Base-by-base conservation (phyloP, 2,113 vertebrate species). In the Daubentonia madagascariensis region DNA sequence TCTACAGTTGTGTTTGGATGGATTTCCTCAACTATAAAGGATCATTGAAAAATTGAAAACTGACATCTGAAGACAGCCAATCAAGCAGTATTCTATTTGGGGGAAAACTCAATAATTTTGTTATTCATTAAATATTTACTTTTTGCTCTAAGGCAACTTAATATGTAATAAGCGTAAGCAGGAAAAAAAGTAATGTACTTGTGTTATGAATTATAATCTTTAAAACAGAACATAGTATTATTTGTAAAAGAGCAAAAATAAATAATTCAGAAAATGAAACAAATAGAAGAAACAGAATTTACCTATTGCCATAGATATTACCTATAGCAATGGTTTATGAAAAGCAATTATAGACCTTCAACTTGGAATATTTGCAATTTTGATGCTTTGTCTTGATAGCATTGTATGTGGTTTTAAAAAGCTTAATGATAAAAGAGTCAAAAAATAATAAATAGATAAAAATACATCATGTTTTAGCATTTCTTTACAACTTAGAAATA, bases 101-200 rank as follows among this genome's bases (percentile, higher is more conserved):
- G n/a, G 28, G 3, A 87, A 95, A 95, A 54, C n/a, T 83, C 75
- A 89, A 59, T 76, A 86, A 79, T 93, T 84, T 81, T 92, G 23
- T 76, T 93, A 72, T 52, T 91, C 79, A 96, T 93, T 93, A 92
- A 96, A 96, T 94, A 95, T 97, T 98, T 97, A 97, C 89, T 37
- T 95, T 93, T 95, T 76, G 5, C 37, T 95, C 76, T 95, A 89
- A 92, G 76, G 30, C 65, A 92, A 97, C 95, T 96, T 95, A 96
- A 95, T 50, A 20, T 89, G 78, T 85, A 97, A 93, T 61, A 96
- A 84, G 97, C 57, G 18, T 80, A 92, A 79, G 54, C 50, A 80
- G 43, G 6, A 43, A 28, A 72, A 97, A 97, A 95, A 94, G 80
- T 61, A 92, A 14, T 45, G 35, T 93, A 91, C 91, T 94, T 92